phyloP scores from a whole-genome alignment of 2,888 invertebrate species.

The Mechanitis messenoides region DNA sequence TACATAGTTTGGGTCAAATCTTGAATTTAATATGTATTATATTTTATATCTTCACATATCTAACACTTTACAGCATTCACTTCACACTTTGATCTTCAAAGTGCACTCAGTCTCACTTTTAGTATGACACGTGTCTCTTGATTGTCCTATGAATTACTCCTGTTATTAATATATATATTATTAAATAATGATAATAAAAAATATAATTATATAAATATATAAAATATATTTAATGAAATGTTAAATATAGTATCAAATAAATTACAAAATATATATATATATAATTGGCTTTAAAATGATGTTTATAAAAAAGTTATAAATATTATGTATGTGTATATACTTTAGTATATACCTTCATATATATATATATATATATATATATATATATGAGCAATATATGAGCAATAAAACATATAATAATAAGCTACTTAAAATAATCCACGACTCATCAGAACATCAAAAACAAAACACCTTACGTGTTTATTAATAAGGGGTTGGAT shows the following conservation, averaged over 20 bases:
- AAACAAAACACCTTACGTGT: constrained; percentile 47
- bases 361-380: no score
- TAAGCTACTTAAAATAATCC: constrained; percentile 33
- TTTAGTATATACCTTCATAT: no score
- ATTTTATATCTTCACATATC: not conserved
- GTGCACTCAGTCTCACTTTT: constrained; percentile 14
- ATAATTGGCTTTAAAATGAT: no score
- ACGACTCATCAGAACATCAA: constrained; percentile 19
- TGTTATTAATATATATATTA: not conserved
- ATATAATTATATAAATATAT: no score
- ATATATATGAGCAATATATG: no score
- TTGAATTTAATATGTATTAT: not conserved
- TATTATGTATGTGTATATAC: no score
- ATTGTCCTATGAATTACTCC: not conserved
- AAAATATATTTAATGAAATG: no score
- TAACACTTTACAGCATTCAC: not conserved
- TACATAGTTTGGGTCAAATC: no score
- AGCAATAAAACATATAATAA: not conserved
- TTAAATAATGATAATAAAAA: no score
- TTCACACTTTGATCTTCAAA: constrained; percentile 16
- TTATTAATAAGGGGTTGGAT: constrained; percentile 69
- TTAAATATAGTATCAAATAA: no score
- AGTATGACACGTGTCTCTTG: constrained; percentile 17
- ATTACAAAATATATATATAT: no score
- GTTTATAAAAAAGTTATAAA: no score